Evolutionary conservation across 1,140 invertebrate species (phyloP).

Genomic region (Agraylea sexmaculata): DNA sequence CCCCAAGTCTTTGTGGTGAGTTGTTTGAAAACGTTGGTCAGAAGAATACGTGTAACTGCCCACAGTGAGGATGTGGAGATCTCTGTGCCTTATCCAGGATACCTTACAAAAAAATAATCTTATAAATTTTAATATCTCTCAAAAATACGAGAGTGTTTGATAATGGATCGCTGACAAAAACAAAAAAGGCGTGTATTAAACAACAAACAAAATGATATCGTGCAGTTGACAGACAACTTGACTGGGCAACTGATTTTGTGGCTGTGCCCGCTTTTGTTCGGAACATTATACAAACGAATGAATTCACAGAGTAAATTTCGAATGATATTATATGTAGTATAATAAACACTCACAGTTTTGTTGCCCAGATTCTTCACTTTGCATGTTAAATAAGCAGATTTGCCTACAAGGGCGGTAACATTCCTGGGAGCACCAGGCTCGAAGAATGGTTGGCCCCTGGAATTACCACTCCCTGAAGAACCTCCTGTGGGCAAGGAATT

Average conservation of each 20-base stretch:
- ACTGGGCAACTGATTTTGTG: neutral
- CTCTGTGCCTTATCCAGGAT: slow-evolving; percentile 77
- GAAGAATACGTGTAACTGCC: slow-evolving; percentile 87
- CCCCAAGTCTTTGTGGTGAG: slow-evolving; percentile 69
- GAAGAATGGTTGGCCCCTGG: slow-evolving; percentile 31
- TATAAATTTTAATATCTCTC: neutral
- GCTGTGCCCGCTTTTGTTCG: too few relatives aligned
- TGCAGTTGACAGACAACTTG: neutral
- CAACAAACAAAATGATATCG: slow-evolving; percentile 1
- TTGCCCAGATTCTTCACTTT: slow-evolving; percentile 70
- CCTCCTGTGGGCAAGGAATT: slow-evolving; percentile 16
- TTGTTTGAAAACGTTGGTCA: slow-evolving; percentile 79
- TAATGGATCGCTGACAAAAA: neutral
- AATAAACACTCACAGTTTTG: slow-evolving; percentile 61
- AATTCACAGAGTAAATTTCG: slow-evolving; percentile 2
- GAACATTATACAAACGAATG: neutral
- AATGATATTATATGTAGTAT: neutral
- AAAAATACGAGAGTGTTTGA: neutral
- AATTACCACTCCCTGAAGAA: slow-evolving; percentile 12
- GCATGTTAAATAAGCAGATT: slow-evolving; percentile 72
- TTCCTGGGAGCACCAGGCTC: slow-evolving; percentile 35
- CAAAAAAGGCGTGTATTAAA: neutral
- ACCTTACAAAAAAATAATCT: slow-evolving; percentile 30
- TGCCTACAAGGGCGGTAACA: slow-evolving; percentile 38
- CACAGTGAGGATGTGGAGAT: slow-evolving; percentile 82